Base-by-base conservation (phyloP, 2,888 invertebrate species). In the Tiphia femorata region DNA sequence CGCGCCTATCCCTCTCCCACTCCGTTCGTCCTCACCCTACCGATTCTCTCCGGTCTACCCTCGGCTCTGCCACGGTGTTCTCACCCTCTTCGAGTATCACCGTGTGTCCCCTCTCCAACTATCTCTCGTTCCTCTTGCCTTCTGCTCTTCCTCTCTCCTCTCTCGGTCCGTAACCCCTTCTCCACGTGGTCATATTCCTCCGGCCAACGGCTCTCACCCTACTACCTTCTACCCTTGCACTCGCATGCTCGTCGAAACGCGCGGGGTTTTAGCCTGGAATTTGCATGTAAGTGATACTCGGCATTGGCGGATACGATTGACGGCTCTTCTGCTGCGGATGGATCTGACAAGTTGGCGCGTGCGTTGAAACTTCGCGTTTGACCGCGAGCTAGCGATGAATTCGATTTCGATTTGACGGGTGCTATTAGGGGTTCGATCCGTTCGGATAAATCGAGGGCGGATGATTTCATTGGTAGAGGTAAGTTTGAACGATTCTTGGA, bases 211-310 rank as follows among this genome's bases (percentile, higher is more conserved):
- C 64, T 30, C 53, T 33, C 49, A 27, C 37, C 33, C 44, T 46
- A 50, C n/a, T n/a, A n/a, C n/a, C n/a, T n/a, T n/a, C n/a, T n/a
- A n/a, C 52, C 37, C 35, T 42, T 43, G 56, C 65, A 57, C 63
- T 67, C 71, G 75, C 73, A 73, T 66, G 67, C 62, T 66, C 64
- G 61, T 70, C 69, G 70, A 67, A 76, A 73, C 70, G 62, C 58
- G 60, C 71, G 59, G 72, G 73, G 77, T 79, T 78, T 78, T 72
- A 75, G 73, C 73, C 67, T 62, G 60, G 72, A 67, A 80, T 81
- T 80, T 79, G 78, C 78, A 79, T 79, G 80, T 80, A 78, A 80
- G 78, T 77, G 79, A 80, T 81, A 79, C 71, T 69, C 73, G 64
- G 72, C 17, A 75, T 74, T 72, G 70, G 71, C 73, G 73, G 70